Conservation (phyloP, 1,140 invertebrate species). For the Drosophila seguyi region DNA sequence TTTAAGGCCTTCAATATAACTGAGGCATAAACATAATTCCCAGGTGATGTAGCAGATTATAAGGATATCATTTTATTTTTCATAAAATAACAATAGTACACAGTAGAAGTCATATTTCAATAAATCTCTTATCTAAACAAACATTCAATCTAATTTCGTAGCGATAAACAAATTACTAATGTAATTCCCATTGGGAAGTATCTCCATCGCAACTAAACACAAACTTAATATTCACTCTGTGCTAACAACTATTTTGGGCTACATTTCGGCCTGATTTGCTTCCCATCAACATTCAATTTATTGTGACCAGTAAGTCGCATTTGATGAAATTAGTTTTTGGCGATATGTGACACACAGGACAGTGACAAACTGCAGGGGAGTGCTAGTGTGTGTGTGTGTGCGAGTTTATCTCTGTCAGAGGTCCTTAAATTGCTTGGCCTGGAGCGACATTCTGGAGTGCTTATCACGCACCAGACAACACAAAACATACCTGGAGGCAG, state of each 20-base stretch:
- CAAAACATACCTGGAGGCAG: conserved; percentile 26
- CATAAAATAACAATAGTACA: not conserved
- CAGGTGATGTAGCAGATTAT: not conserved
- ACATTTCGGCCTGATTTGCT: conserved; percentile 28
- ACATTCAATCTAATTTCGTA: too few species aligned
- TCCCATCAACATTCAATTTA: conserved; percentile 55
- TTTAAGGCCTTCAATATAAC: not conserved
- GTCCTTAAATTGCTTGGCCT: conserved; percentile 38
- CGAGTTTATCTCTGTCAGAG: conserved; percentile 15
- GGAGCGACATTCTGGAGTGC: conserved; percentile 31
- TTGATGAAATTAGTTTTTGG: conserved; percentile 68
- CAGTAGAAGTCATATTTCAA: not conserved
- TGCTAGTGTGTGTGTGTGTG: not conserved
- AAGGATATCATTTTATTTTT: not conserved
- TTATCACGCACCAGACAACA: conserved; percentile 48
- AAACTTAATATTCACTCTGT: conserved; percentile 13
- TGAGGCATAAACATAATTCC: not conserved
- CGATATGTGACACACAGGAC: conserved; percentile 36
- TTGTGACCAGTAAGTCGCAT: conserved; percentile 47
- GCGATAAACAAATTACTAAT: conserved; percentile 14
- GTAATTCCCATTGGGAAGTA: not conserved
- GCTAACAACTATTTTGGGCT: conserved; percentile 3
- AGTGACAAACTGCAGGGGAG: conserved; percentile 19
- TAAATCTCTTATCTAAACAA: too few species aligned
- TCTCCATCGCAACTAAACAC: conserved; percentile 5